Evolutionary conservation across 2,888 invertebrate species (phyloP).

Genomic region (Liposcelis brunnea): DNA sequence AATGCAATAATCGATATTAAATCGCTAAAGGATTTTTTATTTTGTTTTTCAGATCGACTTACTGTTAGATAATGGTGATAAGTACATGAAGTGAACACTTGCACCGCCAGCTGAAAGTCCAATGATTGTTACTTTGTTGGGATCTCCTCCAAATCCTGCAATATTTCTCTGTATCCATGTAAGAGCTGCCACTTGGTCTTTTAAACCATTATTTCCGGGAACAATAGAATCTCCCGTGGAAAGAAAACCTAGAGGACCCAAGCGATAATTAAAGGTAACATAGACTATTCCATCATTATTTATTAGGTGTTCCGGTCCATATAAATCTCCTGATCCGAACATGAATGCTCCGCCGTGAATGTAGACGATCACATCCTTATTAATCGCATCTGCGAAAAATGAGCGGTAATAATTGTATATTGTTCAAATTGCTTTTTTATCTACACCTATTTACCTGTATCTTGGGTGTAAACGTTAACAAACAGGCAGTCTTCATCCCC

Average conservation of each 20-base stretch:
- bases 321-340: slow-evolving; percentile 38
- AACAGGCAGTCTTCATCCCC: slow-evolving; percentile 14
- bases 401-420: too few relatives aligned
- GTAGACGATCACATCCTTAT: slow-evolving; percentile 27
- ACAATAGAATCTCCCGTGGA: slow-evolving; percentile 21
- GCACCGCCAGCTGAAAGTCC: slow-evolving; percentile 25
- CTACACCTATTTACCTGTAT: background rate
- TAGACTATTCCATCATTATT: slow-evolving; percentile 31
- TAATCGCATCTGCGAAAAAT: background rate
- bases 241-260: slow-evolving; percentile 25
- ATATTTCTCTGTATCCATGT: slow-evolving; percentile 24
- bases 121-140: slow-evolving; percentile 20
- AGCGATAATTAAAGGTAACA: slow-evolving; percentile 25
- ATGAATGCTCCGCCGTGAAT: slow-evolving; percentile 37
- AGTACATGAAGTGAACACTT: slow-evolving; percentile 21
- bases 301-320: slow-evolving; percentile 41
- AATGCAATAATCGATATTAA: background rate
- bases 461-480: slow-evolving; percentile 13
- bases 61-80: slow-evolving; percentile 21
- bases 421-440: too few relatives aligned
- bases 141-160: slow-evolving; percentile 22
- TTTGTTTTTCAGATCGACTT: slow-evolving; percentile 16
- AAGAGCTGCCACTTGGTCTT: slow-evolving; percentile 22
- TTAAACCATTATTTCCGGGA: slow-evolving; percentile 24
- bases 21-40: background rate